phyloP scores from a whole-genome alignment of 2,113 vertebrate genomes.

The Elgaria multicarinata region DNA sequence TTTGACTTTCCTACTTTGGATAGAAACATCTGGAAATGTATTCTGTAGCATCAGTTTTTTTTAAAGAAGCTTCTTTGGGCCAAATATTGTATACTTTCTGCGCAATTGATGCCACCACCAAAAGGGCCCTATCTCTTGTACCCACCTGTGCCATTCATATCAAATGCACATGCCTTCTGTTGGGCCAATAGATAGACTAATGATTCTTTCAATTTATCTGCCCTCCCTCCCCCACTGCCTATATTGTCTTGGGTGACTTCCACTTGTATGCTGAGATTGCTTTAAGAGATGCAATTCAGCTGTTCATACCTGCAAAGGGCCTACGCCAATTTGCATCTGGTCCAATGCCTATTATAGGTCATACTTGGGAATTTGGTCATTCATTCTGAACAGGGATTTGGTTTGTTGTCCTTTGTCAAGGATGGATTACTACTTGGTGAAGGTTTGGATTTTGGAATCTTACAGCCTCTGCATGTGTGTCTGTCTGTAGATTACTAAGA shows the following conservation, averaged over 20 bases:
- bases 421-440: too few species aligned
- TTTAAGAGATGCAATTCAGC: background rate
- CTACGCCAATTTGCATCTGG: background rate
- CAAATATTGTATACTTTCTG: background rate
- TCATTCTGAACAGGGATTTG: background rate
- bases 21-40: background rate
- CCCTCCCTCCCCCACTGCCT: background rate
- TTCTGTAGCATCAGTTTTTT: background rate
- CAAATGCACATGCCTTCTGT: background rate
- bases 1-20: too few species aligned
- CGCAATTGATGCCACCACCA: background rate
- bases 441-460: background rate
- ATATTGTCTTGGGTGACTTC: background rate
- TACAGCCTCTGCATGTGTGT: background rate
- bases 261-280: background rate
- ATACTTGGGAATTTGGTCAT: background rate
- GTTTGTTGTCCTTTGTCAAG: too few species aligned
- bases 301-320: background rate
- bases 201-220: background rate
- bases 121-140: too few species aligned
- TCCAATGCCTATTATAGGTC: background rate
- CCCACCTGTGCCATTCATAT: too few species aligned
- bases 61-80: background rate
- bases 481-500: too few species aligned
- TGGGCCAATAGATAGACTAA: background rate